Percentiles rank a stretch among this genome's conserved stretches.
These are phyloP conservation scores for Chrysogorgia sp. DNA, from an alignment of 92 coral and sea anemone species.

Conservation along the genomic window DNA sequence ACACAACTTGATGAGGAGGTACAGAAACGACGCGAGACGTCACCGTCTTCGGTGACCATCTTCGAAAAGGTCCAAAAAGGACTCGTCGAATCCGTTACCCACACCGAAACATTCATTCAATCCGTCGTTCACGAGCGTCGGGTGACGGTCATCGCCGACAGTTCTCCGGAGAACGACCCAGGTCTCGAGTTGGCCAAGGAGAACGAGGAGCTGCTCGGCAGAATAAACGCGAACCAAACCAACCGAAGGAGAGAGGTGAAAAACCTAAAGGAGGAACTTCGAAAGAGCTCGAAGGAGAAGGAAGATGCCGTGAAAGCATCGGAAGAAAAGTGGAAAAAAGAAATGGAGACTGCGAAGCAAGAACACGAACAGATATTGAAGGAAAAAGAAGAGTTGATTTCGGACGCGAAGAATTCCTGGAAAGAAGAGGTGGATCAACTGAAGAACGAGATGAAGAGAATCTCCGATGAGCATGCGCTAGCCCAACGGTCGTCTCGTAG, in stretches of 20 bases:
- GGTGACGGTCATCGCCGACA: constrained; percentile 42
- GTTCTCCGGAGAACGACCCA: constrained; percentile 38
- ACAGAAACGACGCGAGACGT: background rate
- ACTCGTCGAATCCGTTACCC: constrained; percentile 23
- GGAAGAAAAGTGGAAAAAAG: constrained; percentile 43
- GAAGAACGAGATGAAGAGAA: constrained; percentile 19
- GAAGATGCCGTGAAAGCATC: constrained; percentile 25
- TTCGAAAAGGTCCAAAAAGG: constrained; percentile 12
- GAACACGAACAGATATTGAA: constrained; percentile 58
- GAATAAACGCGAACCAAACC: constrained; percentile 37
- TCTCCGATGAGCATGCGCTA: constrained; percentile 24
- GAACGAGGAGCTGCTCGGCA: constrained; percentile 53
- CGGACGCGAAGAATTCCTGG: constrained; percentile 53
- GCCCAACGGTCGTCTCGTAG: constrained; percentile 8
- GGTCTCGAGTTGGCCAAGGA: constrained; percentile 48
- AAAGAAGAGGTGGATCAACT: constrained; percentile 48
- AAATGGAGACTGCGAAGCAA: constrained; percentile 39
- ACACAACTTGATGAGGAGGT: constrained; percentile 27
- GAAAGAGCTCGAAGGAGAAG: constrained; percentile 39
- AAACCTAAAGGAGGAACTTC: constrained; percentile 49
- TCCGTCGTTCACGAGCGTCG: constrained; percentile 44
- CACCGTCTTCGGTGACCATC: background rate
- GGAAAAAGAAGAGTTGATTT: constrained; percentile 60
- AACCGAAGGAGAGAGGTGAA: constrained; percentile 38
- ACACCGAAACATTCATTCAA: constrained; percentile 36